Base-by-base conservation (phyloP, 1,140 invertebrate genomes). In the Drosophila littoralis region DNA sequence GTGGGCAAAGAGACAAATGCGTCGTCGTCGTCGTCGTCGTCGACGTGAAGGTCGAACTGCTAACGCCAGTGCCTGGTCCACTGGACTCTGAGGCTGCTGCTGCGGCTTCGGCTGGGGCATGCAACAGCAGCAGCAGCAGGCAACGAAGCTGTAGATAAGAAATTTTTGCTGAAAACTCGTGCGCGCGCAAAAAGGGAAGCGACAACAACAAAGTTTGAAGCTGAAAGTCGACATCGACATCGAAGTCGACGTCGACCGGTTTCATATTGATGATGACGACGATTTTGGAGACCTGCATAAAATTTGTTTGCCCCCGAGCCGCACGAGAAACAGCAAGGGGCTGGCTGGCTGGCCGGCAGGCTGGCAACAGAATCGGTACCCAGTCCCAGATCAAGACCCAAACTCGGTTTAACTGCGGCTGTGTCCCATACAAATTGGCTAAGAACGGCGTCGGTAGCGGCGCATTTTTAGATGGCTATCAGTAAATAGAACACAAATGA, bases 401-500 rank as follows among this genome's bases (percentile, higher is more conserved):
- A 48, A n/a, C 7, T 10, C 17, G 42, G n/a, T 7, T 28, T 28
- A 28, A 12, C 42, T 46, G 28, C n/a, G 22, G 13, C 8, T 22
- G 6, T 28, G 7, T 43, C 70, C 48, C 83, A 86, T 79, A 86
- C 83, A 86, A 86, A 86, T 86, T 86, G 83, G 83, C 83, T 68
- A 65, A 68, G 79, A 68, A 43, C 55, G 48, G 46, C 65, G 73
- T 80, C 77, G 77, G 84, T 84, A 89, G 80, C 76, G 69, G 80
- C 63, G 77, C 90, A 81, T 79, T 91, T 28, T 90, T 83, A 91
- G 86, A 91, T 91, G 73, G 68, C 84, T 91, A 91, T 91, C 90
- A 91, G 86, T 86, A 91, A 91, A 91, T 91, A 91, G 90, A 91
- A 91, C 85, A 89, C 85, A 89, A 89, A 89, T 89, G 85, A 89